A percentile compares a stretch with the other conserved stretches of the same genome.
phyloP scores from a whole-genome alignment of 2,113 vertebrate species.

The Pogonocichla stellata region DNA sequence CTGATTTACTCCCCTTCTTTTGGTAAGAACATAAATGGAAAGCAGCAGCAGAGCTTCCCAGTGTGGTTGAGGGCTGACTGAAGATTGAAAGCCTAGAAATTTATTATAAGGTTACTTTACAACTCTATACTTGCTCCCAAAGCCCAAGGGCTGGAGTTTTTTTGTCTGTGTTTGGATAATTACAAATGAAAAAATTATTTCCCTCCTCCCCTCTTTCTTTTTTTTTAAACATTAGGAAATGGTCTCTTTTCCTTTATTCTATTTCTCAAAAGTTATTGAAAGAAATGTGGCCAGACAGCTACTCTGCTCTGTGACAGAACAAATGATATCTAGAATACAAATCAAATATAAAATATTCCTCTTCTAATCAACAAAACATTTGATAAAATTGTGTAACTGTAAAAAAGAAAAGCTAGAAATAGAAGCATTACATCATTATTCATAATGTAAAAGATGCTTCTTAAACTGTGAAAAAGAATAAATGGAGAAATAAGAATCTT shows the following conservation, averaged over 20 bases:
- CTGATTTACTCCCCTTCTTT: neutral
- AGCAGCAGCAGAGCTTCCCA: neutral
- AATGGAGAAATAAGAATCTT: neutral
- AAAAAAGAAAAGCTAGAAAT: neutral
- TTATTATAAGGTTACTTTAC: neutral
- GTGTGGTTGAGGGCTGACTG: neutral
- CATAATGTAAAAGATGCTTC: neutral
- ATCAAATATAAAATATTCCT: neutral
- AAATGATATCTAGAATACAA: neutral
- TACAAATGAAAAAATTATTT: neutral
- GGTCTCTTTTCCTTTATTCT: neutral
- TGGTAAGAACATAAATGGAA: neutral
- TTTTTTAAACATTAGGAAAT: neutral
- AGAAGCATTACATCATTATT: neutral
- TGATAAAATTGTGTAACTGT: neutral
- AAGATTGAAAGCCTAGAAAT: neutral
- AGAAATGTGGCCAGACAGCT: neutral
- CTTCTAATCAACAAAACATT: neutral
- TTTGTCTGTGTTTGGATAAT: neutral
- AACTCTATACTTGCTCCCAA: neutral
- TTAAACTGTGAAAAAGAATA: neutral
- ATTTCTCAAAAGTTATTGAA: neutral
- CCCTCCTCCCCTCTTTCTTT: too few relatives aligned
- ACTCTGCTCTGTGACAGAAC: neutral
- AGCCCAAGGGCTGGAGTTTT: fast-evolving